phyloP scores from a whole-genome alignment of 1,140 invertebrate genomes.

The Paraescarpia echinospica region DNA sequence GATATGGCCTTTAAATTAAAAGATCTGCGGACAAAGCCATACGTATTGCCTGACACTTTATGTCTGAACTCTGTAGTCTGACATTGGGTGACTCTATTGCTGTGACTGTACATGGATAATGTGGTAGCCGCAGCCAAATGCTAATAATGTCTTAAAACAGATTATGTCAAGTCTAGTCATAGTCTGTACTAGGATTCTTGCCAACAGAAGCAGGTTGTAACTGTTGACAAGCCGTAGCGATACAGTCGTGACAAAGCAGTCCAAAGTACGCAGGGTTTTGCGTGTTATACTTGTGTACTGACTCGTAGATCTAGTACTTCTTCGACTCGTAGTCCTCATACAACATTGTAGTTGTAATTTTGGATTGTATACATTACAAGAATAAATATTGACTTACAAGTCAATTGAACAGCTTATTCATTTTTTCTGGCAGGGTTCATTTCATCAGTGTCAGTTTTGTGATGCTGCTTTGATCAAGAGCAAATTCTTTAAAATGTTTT shows the following conservation, averaged over 20 bases:
- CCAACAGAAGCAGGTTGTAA: neutral
- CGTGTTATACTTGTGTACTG: neutral
- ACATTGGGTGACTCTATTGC: neutral
- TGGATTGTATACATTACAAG: neutral
- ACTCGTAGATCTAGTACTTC: neutral
- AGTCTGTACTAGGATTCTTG: neutral
- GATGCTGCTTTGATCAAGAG: neutral
- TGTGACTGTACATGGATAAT: neutral
- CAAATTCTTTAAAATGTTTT: neutral
- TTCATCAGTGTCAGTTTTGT: neutral
- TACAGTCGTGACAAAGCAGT: neutral
- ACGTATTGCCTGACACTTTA: neutral
- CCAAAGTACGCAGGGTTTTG: neutral
- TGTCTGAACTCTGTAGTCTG: neutral
- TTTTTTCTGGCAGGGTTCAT: neutral
- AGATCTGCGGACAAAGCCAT: neutral
- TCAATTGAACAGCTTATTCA: neutral
- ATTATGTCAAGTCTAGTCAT: neutral
- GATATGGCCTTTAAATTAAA: no score
- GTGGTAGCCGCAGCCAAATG: neutral
- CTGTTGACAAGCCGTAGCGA: neutral
- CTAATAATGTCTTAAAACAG: neutral
- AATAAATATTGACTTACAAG: slow-evolving; percentile 2
- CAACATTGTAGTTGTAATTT: neutral
- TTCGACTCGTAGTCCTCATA: no score